Evolutionary conservation across 2,797 vertebrate genomes (phyloP), one percentile per base, ranked within the genome.

Genomic region (Xenentodon cancila): DNA sequence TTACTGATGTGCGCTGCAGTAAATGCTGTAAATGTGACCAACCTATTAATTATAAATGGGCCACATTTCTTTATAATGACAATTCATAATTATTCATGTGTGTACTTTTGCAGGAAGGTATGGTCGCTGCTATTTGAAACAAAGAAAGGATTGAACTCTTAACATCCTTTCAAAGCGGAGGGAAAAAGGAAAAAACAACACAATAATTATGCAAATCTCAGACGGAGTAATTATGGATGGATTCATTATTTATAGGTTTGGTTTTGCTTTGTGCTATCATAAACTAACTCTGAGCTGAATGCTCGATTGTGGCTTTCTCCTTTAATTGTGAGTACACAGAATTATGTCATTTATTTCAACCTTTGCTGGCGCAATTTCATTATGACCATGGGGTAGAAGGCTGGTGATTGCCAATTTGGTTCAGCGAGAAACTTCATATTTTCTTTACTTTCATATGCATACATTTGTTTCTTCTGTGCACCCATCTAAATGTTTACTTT

Each of bases 211-310:
- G 93, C 89, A 93, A 93, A 94, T 94, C 65, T 84, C 85, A 78
- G 82, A 84, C 63, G 13, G 88, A 93, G 93, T 93, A 94, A 93
- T 93, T 92, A 92, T 80, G 81, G 85, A 84, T 60, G 57, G 89
- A 92, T 94, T 92, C 90, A 94, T 93, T 94, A 93, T 94, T 94
- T 93, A 93, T 94, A 88, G 91, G 91, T 90, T 89, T 89, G 74
- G 57, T 85, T 91, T 91, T 82, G 75, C 84, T 88, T 86, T 85
- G 88, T 86, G 92, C 88, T 84, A 91, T 92, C 90, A 87, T 89
- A 91, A 89, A 91, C 90, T 83, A 85, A 92, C 87, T 87, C 84
- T 79, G 88, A 89, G 91, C 90, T 90, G 84, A 88, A 91, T 90
- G 81, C 63, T 71, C 71, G 80, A 91, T 88, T 88, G 86, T 77